phyloP scores from a whole-genome alignment of 2,888 invertebrate genomes.

The Sussaba pulchella region DNA sequence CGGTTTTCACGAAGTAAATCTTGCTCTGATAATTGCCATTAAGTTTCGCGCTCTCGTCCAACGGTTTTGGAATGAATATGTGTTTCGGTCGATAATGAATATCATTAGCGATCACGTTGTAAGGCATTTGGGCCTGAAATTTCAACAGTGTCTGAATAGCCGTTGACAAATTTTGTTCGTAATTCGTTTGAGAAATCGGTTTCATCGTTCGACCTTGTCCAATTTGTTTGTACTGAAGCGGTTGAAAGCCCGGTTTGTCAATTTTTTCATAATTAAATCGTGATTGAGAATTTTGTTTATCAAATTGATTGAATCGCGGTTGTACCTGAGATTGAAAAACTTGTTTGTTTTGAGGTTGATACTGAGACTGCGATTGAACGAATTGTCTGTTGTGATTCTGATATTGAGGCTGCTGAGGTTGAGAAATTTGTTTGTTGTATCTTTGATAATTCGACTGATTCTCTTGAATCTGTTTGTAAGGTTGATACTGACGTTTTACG shows the following conservation, averaged over 20 bases:
- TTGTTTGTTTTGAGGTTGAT: constrained; percentile 34
- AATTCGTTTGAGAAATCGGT: constrained; percentile 22
- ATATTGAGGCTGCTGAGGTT: constrained; percentile 41
- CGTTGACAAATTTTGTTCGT: constrained; percentile 75
- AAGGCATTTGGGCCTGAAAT: constrained; percentile 80
- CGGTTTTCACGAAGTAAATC: constrained; percentile 76
- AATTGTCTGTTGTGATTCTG: constrained; percentile 40
- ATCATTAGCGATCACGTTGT: constrained; percentile 80
- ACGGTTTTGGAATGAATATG: constrained; percentile 78
- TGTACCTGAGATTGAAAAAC: constrained; percentile 24
- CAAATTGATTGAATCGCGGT: constrained; percentile 33
- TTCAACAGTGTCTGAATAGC: constrained; percentile 78
- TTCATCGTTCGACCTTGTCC: constrained; percentile 15
- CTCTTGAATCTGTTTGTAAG: constrained; percentile 7
- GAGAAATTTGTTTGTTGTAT: constrained; percentile 39
- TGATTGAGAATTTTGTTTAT: constrained; percentile 24
- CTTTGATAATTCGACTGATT: constrained; percentile 21
- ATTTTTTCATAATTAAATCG: background rate
- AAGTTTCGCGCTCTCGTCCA: constrained; percentile 74
- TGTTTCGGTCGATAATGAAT: constrained; percentile 78
- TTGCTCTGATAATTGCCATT: constrained; percentile 78
- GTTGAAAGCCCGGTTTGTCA: constrained; percentile 5
- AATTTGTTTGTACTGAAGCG: constrained; percentile 4
- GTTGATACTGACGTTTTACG: constrained; percentile 30
- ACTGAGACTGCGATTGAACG: constrained; percentile 44